These are phyloP conservation scores for Campoplex capitator DNA, from an alignment of 2,888 invertebrate species.

Conservation along the genomic window DNA sequence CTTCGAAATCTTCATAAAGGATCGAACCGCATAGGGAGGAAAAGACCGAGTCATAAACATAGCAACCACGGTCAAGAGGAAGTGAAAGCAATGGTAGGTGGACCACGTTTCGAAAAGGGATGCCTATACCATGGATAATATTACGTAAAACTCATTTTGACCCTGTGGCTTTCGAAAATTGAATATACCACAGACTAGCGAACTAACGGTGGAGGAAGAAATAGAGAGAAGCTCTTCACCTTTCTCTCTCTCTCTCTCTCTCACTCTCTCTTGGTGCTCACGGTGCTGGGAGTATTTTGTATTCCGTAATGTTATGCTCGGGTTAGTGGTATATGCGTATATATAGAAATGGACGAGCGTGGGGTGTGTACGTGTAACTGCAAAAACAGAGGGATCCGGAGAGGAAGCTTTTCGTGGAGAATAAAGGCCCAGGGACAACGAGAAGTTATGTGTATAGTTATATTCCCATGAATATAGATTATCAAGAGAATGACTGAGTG, in stretches of 20 bases:
- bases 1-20: neutral
- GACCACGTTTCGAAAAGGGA: conserved; percentile 25
- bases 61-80: neutral
- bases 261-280: conserved; percentile 10
- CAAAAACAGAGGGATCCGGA: conserved; percentile 47
- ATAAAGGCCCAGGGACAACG: conserved; percentile 10
- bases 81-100: neutral
- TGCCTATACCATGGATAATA: conserved; percentile 52
- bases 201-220: conserved; percentile 46
- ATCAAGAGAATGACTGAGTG: conserved; percentile 3
- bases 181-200: conserved; percentile 61
- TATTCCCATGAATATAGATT: conserved; percentile 22
- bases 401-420: conserved; percentile 13
- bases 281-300: conserved; percentile 34
- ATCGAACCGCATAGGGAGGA: conserved; percentile 4
- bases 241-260: neutral
- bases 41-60: conserved; percentile 6
- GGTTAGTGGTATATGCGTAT: neutral
- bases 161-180: conserved; percentile 66
- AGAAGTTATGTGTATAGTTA: conserved; percentile 4
- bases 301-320: conserved; percentile 40
- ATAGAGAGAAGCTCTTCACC: conserved; percentile 18
- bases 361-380: conserved; percentile 44
- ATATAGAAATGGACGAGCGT: conserved; percentile 13
- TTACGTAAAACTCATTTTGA: conserved; percentile 62